Conservation (phyloP, 2,888 invertebrate genomes). For the Drosophila ezoana region DNA sequence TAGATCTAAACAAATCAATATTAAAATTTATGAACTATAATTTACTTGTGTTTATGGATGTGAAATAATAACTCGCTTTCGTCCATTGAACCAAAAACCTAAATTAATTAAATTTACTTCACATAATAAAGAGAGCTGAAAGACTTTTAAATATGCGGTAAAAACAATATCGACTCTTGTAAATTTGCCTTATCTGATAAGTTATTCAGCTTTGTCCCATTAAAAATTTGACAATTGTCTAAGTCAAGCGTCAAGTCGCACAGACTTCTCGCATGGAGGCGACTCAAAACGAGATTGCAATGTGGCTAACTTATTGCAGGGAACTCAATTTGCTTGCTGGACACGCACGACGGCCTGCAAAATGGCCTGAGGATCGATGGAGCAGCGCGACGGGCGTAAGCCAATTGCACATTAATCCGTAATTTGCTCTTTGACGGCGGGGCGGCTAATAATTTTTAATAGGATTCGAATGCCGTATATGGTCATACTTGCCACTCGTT, state of each 20-base stretch:
- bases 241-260: neutral
- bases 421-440: conserved; percentile 66
- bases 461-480: conserved; percentile 68
- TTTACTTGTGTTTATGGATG: no score
- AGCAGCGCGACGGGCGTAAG: conserved; percentile 28
- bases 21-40: no score
- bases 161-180: no score
- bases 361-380: conserved; percentile 15
- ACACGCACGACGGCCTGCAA: conserved; percentile 47
- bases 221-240: conserved; percentile 2
- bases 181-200: no score
- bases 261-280: neutral
- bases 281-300: conserved; percentile 19
- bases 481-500: conserved; percentile 68
- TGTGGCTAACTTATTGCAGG: conserved; percentile 8
- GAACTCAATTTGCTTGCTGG: conserved; percentile 53
- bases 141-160: no score
- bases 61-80: no score
- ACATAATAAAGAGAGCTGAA: no score
- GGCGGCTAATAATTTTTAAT: conserved; percentile 77
- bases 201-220: neutral
- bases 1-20: no score
- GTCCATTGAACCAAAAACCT: no score
- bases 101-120: no score
- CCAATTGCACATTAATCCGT: conserved; percentile 75